Percentiles rank a stretch among this genome's conserved stretches.
These are phyloP conservation scores for Ardeotis arabs DNA, from an alignment of 2,113 vertebrate species.

Conservation along the genomic window DNA sequence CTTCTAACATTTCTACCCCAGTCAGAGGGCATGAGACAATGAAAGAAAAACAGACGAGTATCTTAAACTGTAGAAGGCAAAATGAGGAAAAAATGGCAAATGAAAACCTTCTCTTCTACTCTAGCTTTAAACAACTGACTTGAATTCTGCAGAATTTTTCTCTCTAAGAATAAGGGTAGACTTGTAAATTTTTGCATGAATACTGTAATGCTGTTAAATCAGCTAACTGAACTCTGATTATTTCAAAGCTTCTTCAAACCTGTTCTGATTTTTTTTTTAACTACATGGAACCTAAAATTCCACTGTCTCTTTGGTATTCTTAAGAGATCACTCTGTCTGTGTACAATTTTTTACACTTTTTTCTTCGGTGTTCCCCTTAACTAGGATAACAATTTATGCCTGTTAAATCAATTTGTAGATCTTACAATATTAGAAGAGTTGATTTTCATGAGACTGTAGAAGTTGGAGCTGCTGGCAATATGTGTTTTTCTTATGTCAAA, in stretches of 20 bases:
- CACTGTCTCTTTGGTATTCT: background rate
- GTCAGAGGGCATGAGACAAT: rapidly evolving
- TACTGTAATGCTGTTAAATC: background rate
- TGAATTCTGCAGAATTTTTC: background rate
- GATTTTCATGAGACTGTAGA: background rate
- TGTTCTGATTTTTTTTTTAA: background rate
- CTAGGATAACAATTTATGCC: background rate
- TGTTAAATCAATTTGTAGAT: background rate
- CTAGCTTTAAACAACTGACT: background rate
- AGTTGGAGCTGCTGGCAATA: background rate
- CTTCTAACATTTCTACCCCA: background rate
- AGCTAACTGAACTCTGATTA: background rate
- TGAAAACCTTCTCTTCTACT: background rate
- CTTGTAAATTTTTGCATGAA: background rate
- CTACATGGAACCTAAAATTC: background rate
- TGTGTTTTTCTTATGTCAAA: background rate
- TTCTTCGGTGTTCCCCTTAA: background rate
- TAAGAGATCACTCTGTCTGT: background rate
- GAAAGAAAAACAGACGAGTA: background rate
- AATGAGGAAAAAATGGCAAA: background rate
- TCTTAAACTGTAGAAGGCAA: background rate
- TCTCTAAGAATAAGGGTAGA: background rate
- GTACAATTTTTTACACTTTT: background rate
- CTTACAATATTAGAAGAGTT: background rate
- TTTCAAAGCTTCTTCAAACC: background rate